Base-by-base conservation (phyloP, 2,113 vertebrate genomes). In the Tiliqua scincoides region DNA sequence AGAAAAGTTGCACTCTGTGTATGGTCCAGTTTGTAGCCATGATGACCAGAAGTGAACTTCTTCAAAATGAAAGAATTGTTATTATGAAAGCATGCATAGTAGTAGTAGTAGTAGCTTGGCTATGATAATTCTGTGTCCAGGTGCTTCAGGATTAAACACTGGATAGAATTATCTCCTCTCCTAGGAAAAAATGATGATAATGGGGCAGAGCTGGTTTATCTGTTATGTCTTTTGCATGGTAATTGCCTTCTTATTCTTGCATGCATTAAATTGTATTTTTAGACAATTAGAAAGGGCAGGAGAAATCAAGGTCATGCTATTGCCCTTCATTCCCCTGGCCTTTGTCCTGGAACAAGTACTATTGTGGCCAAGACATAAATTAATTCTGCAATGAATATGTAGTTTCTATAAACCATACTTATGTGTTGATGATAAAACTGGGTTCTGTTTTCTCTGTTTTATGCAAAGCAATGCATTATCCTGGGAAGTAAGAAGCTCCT, bases 351-450 rank as follows among this genome's bases (percentile, higher is more conserved):
- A 78, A 59, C 52, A 70, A 78, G 52, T 30, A 59, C 35, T 43
- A 23, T 32, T 71, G 84, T 83, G 79, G 90, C 89, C 89, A 92
- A 91, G 86, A 91, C 91, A 91, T 92, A 92, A 85, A 82, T 37
- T 74, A 43, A 59, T 87, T 67, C 63, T 87, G 90, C 89, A 88
- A 89, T 92, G 91, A 88, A 88, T 85, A 3, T 35, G n/a, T 87
- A 90, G 90, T 93, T 94, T 92, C 89, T 88, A 89, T 92, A 91
- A 90, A 77, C 83, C 75, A 91, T 93, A 93, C 88, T 87, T 91
- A 43, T 73, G 52, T 86, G 43, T 80, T 91, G 89, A 90, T 83
- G 40, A 79, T 93, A 88, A 73, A 93, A 94, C 82, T 82, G 80
- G 91, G 84, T 93, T 84, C 82, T 84, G 78, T 89, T 91, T 89